A percentile compares a stretch with the other conserved stretches of the same genome.
phyloP scores from a whole-genome alignment of 2,888 invertebrate species.

The Polydesmus complanatus region DNA sequence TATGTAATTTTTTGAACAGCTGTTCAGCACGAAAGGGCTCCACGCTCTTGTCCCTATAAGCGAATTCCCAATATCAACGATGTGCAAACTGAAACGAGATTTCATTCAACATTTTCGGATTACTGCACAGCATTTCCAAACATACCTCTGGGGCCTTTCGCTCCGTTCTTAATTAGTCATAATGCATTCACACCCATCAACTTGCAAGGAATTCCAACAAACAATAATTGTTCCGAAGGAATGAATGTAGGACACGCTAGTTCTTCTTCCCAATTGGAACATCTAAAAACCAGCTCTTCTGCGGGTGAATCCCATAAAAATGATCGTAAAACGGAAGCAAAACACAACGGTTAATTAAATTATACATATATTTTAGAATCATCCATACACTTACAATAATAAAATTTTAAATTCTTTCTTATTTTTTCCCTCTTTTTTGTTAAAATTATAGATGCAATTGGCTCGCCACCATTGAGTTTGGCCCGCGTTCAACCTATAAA shows the following conservation, averaged over 20 bases:
- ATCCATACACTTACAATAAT: too few relatives aligned
- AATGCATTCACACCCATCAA: not conserved
- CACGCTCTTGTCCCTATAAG: constrained; percentile 37
- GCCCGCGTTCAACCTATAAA: not conserved
- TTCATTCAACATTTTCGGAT: constrained; percentile 1
- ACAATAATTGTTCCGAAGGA: not conserved
- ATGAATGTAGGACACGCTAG: not conserved
- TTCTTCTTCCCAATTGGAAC: too few relatives aligned
- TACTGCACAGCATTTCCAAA: constrained; percentile 23
- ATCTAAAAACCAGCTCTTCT: too few relatives aligned
- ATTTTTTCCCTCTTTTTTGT: too few relatives aligned
- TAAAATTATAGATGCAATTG: too few relatives aligned
- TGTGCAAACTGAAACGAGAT: not conserved
- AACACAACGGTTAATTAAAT: too few relatives aligned
- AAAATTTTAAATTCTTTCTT: too few relatives aligned
- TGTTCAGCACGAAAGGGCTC: constrained; percentile 80
- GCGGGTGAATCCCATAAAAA: too few relatives aligned
- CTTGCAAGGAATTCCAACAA: too few relatives aligned
- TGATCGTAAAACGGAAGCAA: too few relatives aligned
- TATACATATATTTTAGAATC: too few relatives aligned
- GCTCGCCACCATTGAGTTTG: too few relatives aligned
- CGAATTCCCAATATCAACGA: not conserved
- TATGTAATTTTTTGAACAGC: constrained; percentile 48
- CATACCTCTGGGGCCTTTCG: constrained; percentile 17
- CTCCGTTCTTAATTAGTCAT: constrained; percentile 4